phyloP scores from a whole-genome alignment of 2,113 vertebrate species.

The cat (Felis catus) region F.catus_Fca126_mat1.0 CM031415.1:110722501-110723000 shows the following conservation, averaged over 20 bases:
- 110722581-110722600: background rate
- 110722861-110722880: background rate
- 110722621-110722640: background rate
- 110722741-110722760: background rate
- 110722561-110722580: background rate
- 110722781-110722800: background rate
- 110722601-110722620: background rate
- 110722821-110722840: background rate
- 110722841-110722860: background rate
- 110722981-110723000: background rate
- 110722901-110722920: background rate
- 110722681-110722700: background rate
- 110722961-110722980: background rate
- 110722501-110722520: background rate
- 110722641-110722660: background rate
- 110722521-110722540: background rate
- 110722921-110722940: background rate
- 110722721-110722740: background rate
- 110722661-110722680: background rate
- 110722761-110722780: background rate
- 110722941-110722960: background rate
- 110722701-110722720: background rate
- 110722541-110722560: background rate
- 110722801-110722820: background rate
- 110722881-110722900: background rate